phyloP scores from a whole-genome alignment of 2,113 vertebrate species.

The Neogale vison region DNA sequence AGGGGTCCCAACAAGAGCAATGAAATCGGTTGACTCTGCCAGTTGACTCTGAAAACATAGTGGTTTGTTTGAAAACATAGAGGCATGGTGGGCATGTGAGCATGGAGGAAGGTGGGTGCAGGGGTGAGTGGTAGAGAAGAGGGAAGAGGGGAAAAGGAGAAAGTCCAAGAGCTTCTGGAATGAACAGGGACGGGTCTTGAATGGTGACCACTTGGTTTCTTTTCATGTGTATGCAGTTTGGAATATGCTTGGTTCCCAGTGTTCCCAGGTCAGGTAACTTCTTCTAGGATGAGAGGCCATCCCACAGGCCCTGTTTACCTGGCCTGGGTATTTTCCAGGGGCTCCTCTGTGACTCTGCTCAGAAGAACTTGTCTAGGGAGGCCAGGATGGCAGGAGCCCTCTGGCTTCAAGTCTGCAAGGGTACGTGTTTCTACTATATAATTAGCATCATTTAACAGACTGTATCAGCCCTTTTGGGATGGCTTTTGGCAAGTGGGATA shows the following conservation, averaged over 20 bases:
- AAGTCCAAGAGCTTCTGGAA: slow-evolving; percentile 58
- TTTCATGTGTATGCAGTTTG: background rate
- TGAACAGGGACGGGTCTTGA: slow-evolving; percentile 44
- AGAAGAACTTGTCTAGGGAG: background rate
- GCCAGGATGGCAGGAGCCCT: slow-evolving; percentile 18
- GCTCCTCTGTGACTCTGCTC: background rate
- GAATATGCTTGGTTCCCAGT: background rate
- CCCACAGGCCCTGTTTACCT: background rate
- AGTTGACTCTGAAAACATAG: background rate
- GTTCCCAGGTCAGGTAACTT: background rate
- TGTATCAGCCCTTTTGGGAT: slow-evolving; percentile 11
- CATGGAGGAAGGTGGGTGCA: background rate
- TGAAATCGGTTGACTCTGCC: no score
- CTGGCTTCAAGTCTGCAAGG: slow-evolving; percentile 69
- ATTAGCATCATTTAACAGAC: slow-evolving; percentile 46
- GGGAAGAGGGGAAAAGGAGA: background rate
- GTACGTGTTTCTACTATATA: background rate
- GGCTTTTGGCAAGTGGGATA: slow-evolving; percentile 38
- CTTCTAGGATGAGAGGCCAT: background rate
- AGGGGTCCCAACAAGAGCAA: background rate
- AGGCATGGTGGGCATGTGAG: background rate
- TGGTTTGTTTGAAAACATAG: background rate
- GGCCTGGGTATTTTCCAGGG: background rate
- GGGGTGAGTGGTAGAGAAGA: background rate
- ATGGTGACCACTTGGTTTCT: background rate